Evolutionary conservation across 2,888 invertebrate species (phyloP), one percentile per base, ranked within the genome.

Genomic region (Meiosimyza decipiens): DNA sequence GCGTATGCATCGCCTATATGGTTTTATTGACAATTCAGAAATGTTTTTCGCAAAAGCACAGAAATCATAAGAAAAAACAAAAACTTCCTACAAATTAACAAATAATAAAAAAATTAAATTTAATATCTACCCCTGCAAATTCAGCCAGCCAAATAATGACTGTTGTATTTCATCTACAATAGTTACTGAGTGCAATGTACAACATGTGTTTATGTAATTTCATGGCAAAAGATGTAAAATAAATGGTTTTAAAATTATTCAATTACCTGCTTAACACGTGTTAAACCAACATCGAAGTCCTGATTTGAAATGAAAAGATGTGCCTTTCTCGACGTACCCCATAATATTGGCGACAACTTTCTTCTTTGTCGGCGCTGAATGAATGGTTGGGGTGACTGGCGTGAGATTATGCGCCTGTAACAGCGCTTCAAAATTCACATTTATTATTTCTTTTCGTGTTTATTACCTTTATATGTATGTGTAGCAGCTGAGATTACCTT

Each of bases 171-270:
- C 40, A 9, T 40, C 9, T 40, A 22, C 22, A 22, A 22, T 22
- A 40, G 40, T 40, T 40, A 40, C 9, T 1, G 40, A 40, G 2
- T 9, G 40, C 6, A 40, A 7, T 40, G 40, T 7, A 40, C 40
- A 40, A 40, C 40, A 40, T 40, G 40, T 40, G 40, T 40, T 40
- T 40, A 9, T 40, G 40, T 40, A 40, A 40, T 40, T 40, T 9
- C 6, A 40, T 9, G 9, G 40, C 40, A 40, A 7, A 40, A 40
- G 9, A 40, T 7, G 18, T 72, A 68, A 74, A 75, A 77, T 75
- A 79, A 78, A 79, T 79, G 74, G 75, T 74, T 74, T 72, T 74
- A 70, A 77, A 79, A 79, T 77, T 74, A 75, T 78, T 77, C 78
- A 79, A 79, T 77, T 78, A 75, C 75, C 68, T 15, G 68, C 33